Evolutionary conservation across 2,888 invertebrate genomes (phyloP).

Genomic region (Harpagoxenus sublaevis): DNA sequence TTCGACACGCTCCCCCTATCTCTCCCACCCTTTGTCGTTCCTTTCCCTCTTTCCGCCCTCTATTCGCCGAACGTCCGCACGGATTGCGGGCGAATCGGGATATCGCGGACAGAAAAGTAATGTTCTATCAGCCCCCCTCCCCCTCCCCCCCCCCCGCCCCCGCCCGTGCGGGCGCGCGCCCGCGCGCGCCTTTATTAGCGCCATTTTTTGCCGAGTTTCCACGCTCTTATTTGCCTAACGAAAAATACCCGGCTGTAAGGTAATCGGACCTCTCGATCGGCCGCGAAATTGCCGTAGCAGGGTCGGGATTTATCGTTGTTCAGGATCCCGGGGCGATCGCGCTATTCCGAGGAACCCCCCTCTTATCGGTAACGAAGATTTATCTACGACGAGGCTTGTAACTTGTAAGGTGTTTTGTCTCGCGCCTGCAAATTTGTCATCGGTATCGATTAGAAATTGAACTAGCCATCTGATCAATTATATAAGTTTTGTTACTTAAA

Average conservation of each 20-base stretch:
- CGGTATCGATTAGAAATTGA: constrained; percentile 7
- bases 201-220: constrained; percentile 43
- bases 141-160: background rate
- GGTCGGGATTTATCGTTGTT: constrained; percentile 43
- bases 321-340: constrained; percentile 22
- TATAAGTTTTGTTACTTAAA: background rate
- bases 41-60: background rate
- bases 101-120: constrained; percentile 42
- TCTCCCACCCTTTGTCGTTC: background rate
- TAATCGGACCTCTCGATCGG: constrained; percentile 53
- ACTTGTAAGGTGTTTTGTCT: constrained; percentile 34
- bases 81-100: constrained; percentile 32
- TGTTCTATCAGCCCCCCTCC: constrained; percentile 19
- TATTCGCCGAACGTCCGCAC: constrained; percentile 13
- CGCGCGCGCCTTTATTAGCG: constrained; percentile 45
- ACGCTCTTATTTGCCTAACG: constrained; percentile 54
- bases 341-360: background rate
- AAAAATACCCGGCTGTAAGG: constrained; percentile 36
- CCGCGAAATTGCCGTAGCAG: constrained; percentile 49
- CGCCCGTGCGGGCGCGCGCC: background rate
- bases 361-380: constrained; percentile 50
- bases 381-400: constrained; percentile 24
- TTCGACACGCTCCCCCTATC: constrained; percentile 64
- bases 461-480: background rate
- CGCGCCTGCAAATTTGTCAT: constrained; percentile 18